Evolutionary conservation across 2,888 invertebrate species (phyloP).

Genomic region (Macaria liturata): DNA sequence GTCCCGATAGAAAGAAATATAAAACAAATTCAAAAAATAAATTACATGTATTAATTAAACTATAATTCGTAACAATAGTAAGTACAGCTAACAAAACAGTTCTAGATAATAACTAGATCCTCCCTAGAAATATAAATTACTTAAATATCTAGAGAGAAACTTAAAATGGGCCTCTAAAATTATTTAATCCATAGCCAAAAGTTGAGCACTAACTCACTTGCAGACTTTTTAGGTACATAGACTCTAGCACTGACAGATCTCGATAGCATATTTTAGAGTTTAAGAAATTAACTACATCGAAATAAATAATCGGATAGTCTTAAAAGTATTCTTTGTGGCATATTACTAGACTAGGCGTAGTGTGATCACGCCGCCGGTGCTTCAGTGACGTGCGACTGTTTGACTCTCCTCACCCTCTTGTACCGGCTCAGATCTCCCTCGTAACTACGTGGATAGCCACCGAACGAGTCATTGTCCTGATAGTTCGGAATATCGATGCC

Average conservation of each 20-base stretch:
- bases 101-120: conserved; percentile 27
- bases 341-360: neutral
- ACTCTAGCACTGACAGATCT: too few relatives aligned
- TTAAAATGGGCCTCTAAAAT: conserved; percentile 36
- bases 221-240: too few relatives aligned
- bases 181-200: conserved; percentile 3
- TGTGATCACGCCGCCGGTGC: conserved; percentile 23
- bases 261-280: too few relatives aligned
- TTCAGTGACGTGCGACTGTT: conserved; percentile 43
- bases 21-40: neutral
- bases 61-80: conserved; percentile 1
- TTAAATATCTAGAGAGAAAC: conserved; percentile 9
- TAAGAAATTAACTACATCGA: too few relatives aligned
- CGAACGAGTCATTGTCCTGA: conserved; percentile 65
- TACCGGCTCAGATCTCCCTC: conserved; percentile 63
- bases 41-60: conserved; percentile 6
- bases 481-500: conserved; percentile 51
- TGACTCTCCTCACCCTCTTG: conserved; percentile 69
- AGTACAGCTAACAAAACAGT: conserved; percentile 23
- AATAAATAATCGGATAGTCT: conserved; percentile 11
- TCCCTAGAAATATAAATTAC: conserved; percentile 11
- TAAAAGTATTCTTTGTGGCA: conserved; percentile 34
- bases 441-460: conserved; percentile 55
- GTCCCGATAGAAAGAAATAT: neutral
- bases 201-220: too few relatives aligned